Percentiles rank a stretch among this genome's conserved stretches.
Conservation (phyloP, 1,140 invertebrate genomes). For the Anastatus disparis region DNA sequence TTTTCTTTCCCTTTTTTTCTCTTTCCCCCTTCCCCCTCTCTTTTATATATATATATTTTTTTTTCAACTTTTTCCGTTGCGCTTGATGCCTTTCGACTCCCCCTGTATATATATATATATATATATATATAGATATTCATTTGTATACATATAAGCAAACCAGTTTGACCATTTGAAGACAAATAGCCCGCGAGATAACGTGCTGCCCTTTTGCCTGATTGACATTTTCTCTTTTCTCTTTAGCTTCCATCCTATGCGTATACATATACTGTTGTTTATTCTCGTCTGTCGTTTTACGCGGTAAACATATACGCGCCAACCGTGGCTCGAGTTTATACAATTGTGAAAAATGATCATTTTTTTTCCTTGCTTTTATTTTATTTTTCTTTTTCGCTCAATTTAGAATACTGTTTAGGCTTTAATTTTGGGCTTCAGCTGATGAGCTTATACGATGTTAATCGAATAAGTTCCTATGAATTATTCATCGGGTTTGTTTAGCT, state of each 20-base stretch:
- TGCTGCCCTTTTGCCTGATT: conserved; percentile 42
- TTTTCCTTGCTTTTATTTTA: no score
- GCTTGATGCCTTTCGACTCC: conserved; percentile 44
- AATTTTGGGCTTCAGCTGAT: neutral
- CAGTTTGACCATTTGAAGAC: conserved; percentile 55
- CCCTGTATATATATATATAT: neutral
- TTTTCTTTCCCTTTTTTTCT: conserved; percentile 43
- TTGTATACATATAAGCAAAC: no score
- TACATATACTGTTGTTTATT: no score
- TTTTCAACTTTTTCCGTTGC: conserved; percentile 43
- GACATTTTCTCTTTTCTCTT: conserved; percentile 42
- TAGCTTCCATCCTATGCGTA: no score
- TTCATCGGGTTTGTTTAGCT: conserved; percentile 17
- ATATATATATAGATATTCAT: no score
- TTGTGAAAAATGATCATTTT: no score
- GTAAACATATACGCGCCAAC: no score
- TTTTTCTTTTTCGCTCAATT: neutral
- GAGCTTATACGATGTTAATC: conserved; percentile 15
- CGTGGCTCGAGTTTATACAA: no score
- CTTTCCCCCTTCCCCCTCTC: no score
- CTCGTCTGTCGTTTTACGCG: no score
- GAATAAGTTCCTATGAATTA: conserved; percentile 14
- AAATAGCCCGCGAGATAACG: conserved; percentile 59
- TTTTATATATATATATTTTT: no score
- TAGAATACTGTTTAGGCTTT: no score